phyloP scores from a whole-genome alignment of 2,888 invertebrate species.

The Heteromyza rotundicornis region DNA sequence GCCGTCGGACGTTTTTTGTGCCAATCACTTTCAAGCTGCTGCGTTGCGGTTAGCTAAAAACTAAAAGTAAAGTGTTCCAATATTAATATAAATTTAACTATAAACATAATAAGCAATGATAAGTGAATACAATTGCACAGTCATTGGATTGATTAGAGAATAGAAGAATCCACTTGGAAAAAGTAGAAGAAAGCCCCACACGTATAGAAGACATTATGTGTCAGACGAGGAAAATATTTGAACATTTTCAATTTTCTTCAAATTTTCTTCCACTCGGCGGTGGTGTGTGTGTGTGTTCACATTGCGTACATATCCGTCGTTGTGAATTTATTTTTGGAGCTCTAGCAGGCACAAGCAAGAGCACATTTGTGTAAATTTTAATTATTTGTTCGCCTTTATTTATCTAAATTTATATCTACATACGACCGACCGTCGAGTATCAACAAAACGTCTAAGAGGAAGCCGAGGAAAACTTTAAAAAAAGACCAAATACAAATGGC shows the following conservation, averaged over 20 bases:
- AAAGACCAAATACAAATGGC: too few species aligned
- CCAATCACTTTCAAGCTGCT: slow-evolving; percentile 32
- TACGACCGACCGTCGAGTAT: neutral
- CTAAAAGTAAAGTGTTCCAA: slow-evolving; percentile 14
- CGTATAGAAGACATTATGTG: slow-evolving; percentile 5
- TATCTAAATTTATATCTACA: slow-evolving; percentile 22
- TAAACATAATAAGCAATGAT: slow-evolving; percentile 16
- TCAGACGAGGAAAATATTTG: slow-evolving; percentile 8
- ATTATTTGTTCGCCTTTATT: slow-evolving; percentile 13
- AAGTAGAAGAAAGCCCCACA: neutral
- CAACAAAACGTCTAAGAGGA: slow-evolving; percentile 14
- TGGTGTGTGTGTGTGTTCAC: neutral
- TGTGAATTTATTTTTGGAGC: slow-evolving; percentile 29
- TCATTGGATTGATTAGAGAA: too few species aligned
- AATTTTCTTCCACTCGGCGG: too few species aligned
- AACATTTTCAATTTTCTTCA: slow-evolving; percentile 9
- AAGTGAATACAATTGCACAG: neutral
- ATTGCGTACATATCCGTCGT: slow-evolving; percentile 16
- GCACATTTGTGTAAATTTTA: slow-evolving; percentile 21
- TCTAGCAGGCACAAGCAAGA: slow-evolving; percentile 7
- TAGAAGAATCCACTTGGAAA: too few species aligned
- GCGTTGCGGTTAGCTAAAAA: slow-evolving; percentile 38
- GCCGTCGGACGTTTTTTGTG: slow-evolving; percentile 27
- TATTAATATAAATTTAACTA: slow-evolving; percentile 21
- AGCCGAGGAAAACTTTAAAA: slow-evolving; percentile 1